These are phyloP conservation scores for Ceryle rudis DNA, from an alignment of 2,797 vertebrate species.

Conservation along the genomic window DNA sequence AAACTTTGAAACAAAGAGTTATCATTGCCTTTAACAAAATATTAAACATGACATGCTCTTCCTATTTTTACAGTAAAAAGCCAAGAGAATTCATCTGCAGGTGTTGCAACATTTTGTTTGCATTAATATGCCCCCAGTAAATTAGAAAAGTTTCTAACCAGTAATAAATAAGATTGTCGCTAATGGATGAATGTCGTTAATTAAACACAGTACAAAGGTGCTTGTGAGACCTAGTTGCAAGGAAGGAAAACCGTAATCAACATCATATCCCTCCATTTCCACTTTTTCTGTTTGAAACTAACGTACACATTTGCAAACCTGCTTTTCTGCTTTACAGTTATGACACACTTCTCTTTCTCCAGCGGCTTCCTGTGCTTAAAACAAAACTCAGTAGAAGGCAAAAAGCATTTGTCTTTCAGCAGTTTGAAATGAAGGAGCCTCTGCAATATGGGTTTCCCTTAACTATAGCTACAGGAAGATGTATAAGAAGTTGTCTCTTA, in stretches of 20 bases:
- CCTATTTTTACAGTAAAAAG: background rate
- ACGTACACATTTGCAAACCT: background rate
- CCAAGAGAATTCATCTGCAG: background rate
- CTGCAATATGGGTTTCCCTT: background rate
- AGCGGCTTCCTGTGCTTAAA: background rate
- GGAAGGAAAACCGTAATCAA: background rate
- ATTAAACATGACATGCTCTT: background rate
- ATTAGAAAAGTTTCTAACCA: background rate
- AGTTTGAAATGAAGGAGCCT: background rate
- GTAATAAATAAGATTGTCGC: background rate
- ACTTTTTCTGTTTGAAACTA: background rate
- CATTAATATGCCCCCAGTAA: background rate
- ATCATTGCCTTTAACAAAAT: background rate
- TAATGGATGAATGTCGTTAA: background rate
- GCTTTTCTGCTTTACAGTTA: background rate
- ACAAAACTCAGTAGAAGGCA: background rate
- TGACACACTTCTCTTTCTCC: background rate
- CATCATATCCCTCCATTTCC: background rate
- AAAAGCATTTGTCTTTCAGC: background rate
- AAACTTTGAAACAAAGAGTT: background rate
- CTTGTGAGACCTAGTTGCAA: background rate
- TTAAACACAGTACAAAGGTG: background rate
- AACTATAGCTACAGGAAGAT: background rate
- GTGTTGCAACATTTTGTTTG: background rate
- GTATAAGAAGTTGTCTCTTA: background rate